A percentile compares a stretch with the other conserved stretches of the same genome.
phyloP scores from a whole-genome alignment of 2,113 vertebrate species.

The Lampris incognitus region DNA sequence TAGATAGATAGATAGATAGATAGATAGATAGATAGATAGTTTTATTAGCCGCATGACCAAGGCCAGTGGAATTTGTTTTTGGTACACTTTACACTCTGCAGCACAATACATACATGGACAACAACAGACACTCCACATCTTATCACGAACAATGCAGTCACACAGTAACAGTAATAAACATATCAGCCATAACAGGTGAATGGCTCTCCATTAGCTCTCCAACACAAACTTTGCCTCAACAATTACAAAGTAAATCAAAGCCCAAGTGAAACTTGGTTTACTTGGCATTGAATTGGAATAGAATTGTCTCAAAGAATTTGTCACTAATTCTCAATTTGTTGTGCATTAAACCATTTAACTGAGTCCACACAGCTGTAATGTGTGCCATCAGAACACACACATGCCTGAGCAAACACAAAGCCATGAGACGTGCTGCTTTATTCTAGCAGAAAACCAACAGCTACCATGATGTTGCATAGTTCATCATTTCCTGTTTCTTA shows the following conservation, averaged over 20 bases:
- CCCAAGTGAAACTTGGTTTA: conserved; percentile 64
- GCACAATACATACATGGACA: too few relatives aligned
- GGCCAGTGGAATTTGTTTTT: too few relatives aligned
- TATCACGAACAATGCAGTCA: too few relatives aligned
- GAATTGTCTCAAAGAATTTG: conserved; percentile 60
- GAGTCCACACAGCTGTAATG: conserved; percentile 3
- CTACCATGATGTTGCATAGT: background rate
- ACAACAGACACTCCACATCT: too few relatives aligned
- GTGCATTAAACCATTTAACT: conserved; percentile 31
- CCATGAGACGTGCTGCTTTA: conserved; percentile 8
- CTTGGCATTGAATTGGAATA: conserved; percentile 46
- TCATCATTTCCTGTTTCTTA: too few relatives aligned
- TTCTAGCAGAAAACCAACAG: conserved; percentile 19
- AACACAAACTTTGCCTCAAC: conserved; percentile 69
- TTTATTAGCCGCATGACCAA: too few relatives aligned
- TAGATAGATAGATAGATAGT: too few relatives aligned
- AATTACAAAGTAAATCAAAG: conserved; percentile 67
- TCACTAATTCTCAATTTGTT: conserved; percentile 42
- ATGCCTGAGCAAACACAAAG: conserved; percentile 25
- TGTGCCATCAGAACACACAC: background rate
- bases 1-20: too few relatives aligned
- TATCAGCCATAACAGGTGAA: too few relatives aligned
- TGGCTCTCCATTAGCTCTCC: conserved; percentile 52
- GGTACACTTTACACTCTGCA: too few relatives aligned
- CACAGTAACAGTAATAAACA: too few relatives aligned